Evolutionary conservation across 2,113 vertebrate genomes (phyloP), one percentile per base, ranked within the genome.

Genomic region (Cryptomyrus ogoouensis): DNA sequence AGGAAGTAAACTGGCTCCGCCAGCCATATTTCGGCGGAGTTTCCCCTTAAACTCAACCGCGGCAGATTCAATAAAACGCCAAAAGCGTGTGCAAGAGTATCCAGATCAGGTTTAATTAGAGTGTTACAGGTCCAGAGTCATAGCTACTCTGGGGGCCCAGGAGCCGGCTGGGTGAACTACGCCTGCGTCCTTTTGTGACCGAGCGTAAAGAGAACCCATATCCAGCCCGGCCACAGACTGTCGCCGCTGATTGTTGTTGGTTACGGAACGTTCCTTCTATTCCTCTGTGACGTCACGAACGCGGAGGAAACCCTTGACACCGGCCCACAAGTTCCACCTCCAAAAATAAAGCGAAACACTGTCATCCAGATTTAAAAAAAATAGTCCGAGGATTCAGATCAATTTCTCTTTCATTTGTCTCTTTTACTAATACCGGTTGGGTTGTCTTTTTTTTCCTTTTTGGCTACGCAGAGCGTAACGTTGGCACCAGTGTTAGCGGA

Each of bases 61-160:
- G 80, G 80, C 39, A 83, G 80, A 83, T 83, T 83, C 80, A 85
- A 85, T 85, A 85, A 85, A 85, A 85, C 83, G 83, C 46, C 46
- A 46, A 47, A 83, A 46, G 83, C 74, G 46, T 49, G 83, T 49
- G n/a, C 83, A 85, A 49, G 46, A 85, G 46, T 85, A 46, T 49
- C 83, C 74, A 80, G 35, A 49, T 85, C 46, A 85, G 46, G 46
- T 85, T 85, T 47, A 49, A 85, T 85, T 85, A 44, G 17, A 85
- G 19, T 85, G 46, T 49, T 47, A 49, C 83, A 85, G 21, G 46
- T 46, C 42, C 46, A 49, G 42, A 21, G 83, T 85, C 42, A 24
- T 21, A 47, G 42, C 46, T 85, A 85, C 46, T 85, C 42, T 85
- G 39, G 83, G 46, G 42, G n/a, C 42, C 83, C 21, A 47, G 42